Conservation (phyloP, 2,888 invertebrate genomes). For the Drosophila ezoana region DNA sequence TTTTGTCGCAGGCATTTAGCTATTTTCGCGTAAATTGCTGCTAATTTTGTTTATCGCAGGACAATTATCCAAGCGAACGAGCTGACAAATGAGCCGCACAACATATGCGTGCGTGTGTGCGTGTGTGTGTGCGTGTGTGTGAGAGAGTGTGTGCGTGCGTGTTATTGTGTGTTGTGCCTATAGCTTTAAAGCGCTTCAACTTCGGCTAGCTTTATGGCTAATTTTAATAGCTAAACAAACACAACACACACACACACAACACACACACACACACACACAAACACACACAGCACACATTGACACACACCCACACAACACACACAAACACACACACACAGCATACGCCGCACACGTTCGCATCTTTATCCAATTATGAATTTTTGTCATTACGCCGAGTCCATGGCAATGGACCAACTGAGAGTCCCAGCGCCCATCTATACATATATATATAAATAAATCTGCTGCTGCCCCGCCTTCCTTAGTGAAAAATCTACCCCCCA, state of each 20-base stretch:
- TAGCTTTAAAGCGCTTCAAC: constrained; percentile 34
- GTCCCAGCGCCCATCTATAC: constrained; percentile 25
- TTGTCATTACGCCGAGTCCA: constrained; percentile 74
- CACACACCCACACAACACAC: background rate
- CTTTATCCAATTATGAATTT: constrained; percentile 81
- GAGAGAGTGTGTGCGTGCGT: background rate
- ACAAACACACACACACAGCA: background rate
- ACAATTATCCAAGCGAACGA: constrained; percentile 85
- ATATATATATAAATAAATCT: background rate
- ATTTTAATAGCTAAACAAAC: constrained; percentile 35
- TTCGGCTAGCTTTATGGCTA: constrained; percentile 15
- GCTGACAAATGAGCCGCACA: constrained; percentile 84
- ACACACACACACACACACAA: background rate
- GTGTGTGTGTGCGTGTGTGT: background rate
- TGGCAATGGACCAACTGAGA: constrained; percentile 61
- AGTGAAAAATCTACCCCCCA: background rate
- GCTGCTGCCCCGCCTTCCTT: background rate
- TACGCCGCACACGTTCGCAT: constrained; percentile 63
- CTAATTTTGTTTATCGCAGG: constrained; percentile 84
- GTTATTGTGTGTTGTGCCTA: background rate
- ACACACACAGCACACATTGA: background rate
- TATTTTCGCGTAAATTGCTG: constrained; percentile 83
- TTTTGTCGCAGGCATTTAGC: constrained; percentile 59
- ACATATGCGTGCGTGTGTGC: constrained; percentile 7
- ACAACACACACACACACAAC: background rate